Evolutionary conservation across 2,888 invertebrate genomes (phyloP), one percentile per base, ranked within the genome.

Genomic region (Brenthis ino): DNA sequence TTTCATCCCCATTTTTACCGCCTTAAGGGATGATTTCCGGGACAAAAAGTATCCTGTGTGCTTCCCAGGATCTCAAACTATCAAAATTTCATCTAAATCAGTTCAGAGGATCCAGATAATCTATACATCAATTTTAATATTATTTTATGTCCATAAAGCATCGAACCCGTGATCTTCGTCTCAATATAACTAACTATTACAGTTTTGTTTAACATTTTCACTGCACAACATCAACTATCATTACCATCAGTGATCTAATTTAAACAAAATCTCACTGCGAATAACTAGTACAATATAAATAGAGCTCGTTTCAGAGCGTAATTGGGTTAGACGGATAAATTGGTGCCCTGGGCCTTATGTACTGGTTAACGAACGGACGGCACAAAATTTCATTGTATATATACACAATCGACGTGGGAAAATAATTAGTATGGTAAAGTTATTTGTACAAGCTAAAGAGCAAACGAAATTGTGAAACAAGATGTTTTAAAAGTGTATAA

Each of bases 301-400:
- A 84, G 79, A 79, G 77, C 78, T 83, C 79, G 81, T 82, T 82
- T 79, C 82, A 73, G 76, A 74, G 75, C 75, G 82, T 86, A 86
- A 86, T 85, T 86, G 85, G 80, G 82, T 83, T 85, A 82, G 82
- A 79, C 77, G 79, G 82, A 86, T 81, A 81, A 85, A 87, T 85
- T 80, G 84, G 79, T 79, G 82, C 82, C 82, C 74, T 73, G 86
- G 84, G 86, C 80, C 81, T 81, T 82, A 79, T 83, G 80, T 79
- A 67, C 20, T 8, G 65, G 54, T 58, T 71, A 73, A 73, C 69
- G 73, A 69, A 74, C 66, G 65, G 65, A 65, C 68, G 57, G 33
- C 57, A 61, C 57, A 33, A 56, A 53, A 60, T 50, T 58, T 65
- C 61, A 61, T 56, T 67, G 43, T 54, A 63, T 51, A 63, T 53